These are phyloP conservation scores for Sialia sialis DNA, from an alignment of 2,113 vertebrate genomes.

Conservation along the genomic window DNA sequence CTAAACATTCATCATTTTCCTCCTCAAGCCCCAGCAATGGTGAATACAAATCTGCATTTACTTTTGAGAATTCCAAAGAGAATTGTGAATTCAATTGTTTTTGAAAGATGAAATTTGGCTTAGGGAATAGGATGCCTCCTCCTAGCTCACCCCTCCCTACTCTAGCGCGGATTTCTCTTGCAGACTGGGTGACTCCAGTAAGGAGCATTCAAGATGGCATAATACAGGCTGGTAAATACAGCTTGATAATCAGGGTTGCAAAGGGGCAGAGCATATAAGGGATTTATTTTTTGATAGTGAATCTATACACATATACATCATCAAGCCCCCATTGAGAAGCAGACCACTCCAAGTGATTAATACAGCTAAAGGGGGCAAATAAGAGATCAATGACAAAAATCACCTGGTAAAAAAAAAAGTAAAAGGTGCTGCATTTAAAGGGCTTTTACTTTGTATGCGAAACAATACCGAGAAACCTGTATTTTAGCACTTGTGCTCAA, in stretches of 20 bases:
- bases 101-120: conserved; percentile 8
- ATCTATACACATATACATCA: conserved; percentile 63
- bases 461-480: conserved; percentile 87
- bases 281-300: conserved; percentile 67
- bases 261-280: neutral
- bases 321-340: conserved; percentile 75
- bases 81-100: conserved; percentile 17
- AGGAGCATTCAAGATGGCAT: conserved; percentile 6
- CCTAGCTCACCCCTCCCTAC: neutral
- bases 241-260: conserved; percentile 34
- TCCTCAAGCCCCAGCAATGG: neutral
- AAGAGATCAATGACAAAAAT: conserved; percentile 87
- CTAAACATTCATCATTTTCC: neutral
- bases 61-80: neutral
- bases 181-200: neutral
- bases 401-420: conserved; percentile 89
- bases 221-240: conserved; percentile 21
- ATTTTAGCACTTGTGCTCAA: conserved; percentile 92
- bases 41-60: neutral
- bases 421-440: conserved; percentile 92
- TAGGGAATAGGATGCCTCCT: neutral
- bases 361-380: conserved; percentile 83
- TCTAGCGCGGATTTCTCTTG: neutral
- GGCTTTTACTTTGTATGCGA: conserved; percentile 82
- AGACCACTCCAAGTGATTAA: conserved; percentile 91